Conservation (phyloP, 2,888 invertebrate species). For the Phalangium opilio region DNA sequence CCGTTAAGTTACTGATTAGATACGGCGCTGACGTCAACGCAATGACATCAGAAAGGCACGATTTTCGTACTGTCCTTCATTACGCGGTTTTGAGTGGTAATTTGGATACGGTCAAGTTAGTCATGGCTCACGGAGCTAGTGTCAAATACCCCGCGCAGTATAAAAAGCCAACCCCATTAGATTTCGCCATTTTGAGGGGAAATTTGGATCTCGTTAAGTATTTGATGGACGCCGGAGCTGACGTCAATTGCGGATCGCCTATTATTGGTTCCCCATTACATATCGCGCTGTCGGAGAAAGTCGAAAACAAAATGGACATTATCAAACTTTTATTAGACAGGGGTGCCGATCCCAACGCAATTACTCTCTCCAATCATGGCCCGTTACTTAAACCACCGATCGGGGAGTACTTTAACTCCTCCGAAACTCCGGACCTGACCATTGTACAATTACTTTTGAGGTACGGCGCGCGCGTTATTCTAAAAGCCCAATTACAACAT, state of each 20-base stretch:
- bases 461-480: conserved; percentile 46
- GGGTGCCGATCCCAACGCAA: conserved; percentile 41
- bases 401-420: conserved; percentile 59
- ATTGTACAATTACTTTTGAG: conserved; percentile 52
- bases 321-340: conserved; percentile 30
- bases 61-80: conserved; percentile 64
- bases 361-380: conserved; percentile 51
- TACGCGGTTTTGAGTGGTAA: conserved; percentile 69
- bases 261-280: conserved; percentile 67
- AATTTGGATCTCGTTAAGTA: conserved; percentile 50
- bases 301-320: conserved; percentile 47
- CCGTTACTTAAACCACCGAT: conserved; percentile 58
- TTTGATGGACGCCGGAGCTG: conserved; percentile 43
- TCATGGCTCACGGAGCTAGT: conserved; percentile 65
- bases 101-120: conserved; percentile 50
- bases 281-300: conserved; percentile 47
- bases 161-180: conserved; percentile 61
- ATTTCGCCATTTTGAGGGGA: conserved; percentile 64
- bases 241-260: conserved; percentile 62
- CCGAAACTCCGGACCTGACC: conserved; percentile 47
- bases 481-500: conserved; percentile 55
- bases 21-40: conserved; percentile 75
- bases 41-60: conserved; percentile 68
- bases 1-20: conserved; percentile 55
- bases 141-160: conserved; percentile 45